A percentile compares a stretch with the other conserved stretches of the same genome.
phyloP scores from a whole-genome alignment of 2,113 vertebrate species.

The Nycticebus coucang region DNA sequence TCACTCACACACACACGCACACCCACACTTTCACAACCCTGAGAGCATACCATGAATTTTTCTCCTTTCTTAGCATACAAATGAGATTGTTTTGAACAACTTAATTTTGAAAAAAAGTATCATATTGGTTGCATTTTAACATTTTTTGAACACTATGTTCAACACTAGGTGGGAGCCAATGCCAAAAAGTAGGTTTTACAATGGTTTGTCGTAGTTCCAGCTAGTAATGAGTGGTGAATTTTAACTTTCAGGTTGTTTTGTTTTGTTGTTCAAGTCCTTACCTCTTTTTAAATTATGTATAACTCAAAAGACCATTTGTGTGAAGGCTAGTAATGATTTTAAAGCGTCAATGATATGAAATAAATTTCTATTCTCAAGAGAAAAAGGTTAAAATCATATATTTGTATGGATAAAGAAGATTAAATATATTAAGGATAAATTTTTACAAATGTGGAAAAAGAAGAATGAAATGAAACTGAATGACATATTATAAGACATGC shows the following conservation, averaged over 20 bases:
- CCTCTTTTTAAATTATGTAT: slow-evolving; percentile 57
- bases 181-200: neutral
- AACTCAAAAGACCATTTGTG: slow-evolving; percentile 35
- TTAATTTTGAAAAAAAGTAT: neutral
- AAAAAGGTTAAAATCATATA: neutral
- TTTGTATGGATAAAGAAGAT: neutral
- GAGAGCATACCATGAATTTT: neutral
- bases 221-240: neutral
- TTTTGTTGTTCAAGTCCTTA: neutral
- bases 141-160: neutral
- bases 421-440: neutral
- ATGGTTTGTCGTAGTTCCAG: neutral
- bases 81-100: slow-evolving; percentile 19
- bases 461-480: neutral
- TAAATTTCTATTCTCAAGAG: slow-evolving; percentile 64
- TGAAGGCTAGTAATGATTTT: slow-evolving; percentile 34
- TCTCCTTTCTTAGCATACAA: neutral
- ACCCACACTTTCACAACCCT: neutral
- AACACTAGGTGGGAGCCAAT: neutral
- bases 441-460: neutral
- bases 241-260: neutral
- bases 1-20: no score
- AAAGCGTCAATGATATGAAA: slow-evolving; percentile 13
- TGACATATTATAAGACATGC: neutral
- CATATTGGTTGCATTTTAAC: neutral